Evolutionary conservation across 2,888 invertebrate species (phyloP), one percentile per base, ranked within the genome.

Genomic region (Drosophila niveifrons): DNA sequence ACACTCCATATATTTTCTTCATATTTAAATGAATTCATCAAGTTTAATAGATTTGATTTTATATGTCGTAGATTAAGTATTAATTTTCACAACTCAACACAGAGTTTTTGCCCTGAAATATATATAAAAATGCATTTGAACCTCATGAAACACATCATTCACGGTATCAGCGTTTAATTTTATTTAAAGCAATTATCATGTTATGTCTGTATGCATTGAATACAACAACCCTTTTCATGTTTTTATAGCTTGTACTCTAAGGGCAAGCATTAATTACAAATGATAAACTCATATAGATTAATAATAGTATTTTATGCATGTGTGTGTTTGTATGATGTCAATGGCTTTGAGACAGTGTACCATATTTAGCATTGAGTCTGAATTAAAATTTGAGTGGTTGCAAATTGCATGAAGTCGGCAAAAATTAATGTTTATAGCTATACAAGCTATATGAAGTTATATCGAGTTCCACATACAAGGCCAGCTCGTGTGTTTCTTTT

Each of bases 401-500:
- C 47, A 75, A 74, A 61, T 62, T 76, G 76, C 59, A 57, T 39
- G 46, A 47, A 44, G 47, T 72, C 11, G 47, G 57, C 61, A n/a
- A 34, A 66, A 63, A 64, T 23, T 43, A n/a, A 17, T 59, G 65
- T 75, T 62, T 34, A 61, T 65, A 58, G 18, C 46, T 52, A 17
- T 1, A n/a, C n/a, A n/a, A n/a, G n/a, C n/a, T n/a, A 11, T 52
- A 66, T 39, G 39, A 44, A 34, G 63, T 59, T 47, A 62, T 46
- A 78, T 75, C 70, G 59, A 55, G 63, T 72, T 70, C 17, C 67
- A 53, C 65, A 67, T 59, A 57, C 67, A 87, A 82, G 82, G 82
- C 46, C 65, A 75, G 46, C 74, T 29, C 29, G 28, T 23, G 23
- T 23, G 23, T 23, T 23, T 1, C 18, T 18, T 63, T 64, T 55